phyloP scores from a whole-genome alignment of 1,140 invertebrate genomes.

The Drosophila miranda region DNA sequence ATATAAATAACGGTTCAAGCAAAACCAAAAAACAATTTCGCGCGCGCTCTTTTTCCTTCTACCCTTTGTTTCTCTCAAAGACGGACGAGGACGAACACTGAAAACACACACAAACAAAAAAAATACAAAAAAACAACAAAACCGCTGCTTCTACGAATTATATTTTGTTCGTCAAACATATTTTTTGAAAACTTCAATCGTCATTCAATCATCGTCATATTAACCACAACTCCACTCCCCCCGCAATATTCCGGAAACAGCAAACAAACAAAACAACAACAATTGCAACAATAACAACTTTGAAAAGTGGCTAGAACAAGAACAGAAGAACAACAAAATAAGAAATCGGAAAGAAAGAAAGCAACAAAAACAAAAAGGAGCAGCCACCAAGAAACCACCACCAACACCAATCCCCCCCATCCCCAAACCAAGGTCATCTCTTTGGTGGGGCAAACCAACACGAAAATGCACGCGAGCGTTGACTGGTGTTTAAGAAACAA shows the following conservation, averaged over 20 bases:
- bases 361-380: neutral
- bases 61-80: no score
- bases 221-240: no score
- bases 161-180: no score
- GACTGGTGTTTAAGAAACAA: conserved; percentile 69
- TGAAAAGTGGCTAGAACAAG: conserved; percentile 27
- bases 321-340: conserved; percentile 5
- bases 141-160: neutral
- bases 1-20: no score
- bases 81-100: neutral
- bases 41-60: no score
- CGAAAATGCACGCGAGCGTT: conserved; percentile 80
- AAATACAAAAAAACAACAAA: conserved; percentile 33
- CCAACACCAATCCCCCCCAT: conserved; percentile 5
- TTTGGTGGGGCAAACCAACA: conserved; percentile 56
- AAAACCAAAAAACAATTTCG: neutral
- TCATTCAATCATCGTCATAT: no score
- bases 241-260: no score
- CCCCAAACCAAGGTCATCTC: conserved; percentile 65
- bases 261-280: conserved; percentile 17
- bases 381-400: conserved; percentile 1
- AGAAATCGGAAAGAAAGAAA: neutral
- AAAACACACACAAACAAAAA: conserved; percentile 21
- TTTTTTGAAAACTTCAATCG: no score
- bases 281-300: neutral